Evolutionary conservation across 1,140 invertebrate genomes (phyloP), one percentile per base, ranked within the genome.

Genomic region (Tetraneura akinire): DNA sequence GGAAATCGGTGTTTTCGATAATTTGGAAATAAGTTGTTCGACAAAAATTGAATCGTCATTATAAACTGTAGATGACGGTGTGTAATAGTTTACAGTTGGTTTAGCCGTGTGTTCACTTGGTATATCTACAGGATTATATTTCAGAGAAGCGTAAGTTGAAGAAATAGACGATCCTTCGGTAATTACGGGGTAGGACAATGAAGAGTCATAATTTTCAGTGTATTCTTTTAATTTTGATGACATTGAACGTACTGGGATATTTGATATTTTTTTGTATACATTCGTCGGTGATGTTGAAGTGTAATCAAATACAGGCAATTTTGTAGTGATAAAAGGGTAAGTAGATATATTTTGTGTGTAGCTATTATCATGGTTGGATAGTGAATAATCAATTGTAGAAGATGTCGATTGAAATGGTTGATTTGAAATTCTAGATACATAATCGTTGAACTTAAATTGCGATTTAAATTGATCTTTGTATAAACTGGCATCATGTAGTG

Each of bases 401-500:
- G 74, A 45, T 9, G 74, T 62, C 3, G 71, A 57, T n/a, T n/a
- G 74, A 51, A 62, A 78, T 47, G 26, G 29, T 10, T 78, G 55
- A 62, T 14, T 47, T 1, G 74, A 45, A 45, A 60, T 4, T 3
- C 55, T 62, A 18, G 74, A 62, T 45, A 60, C 6, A 78, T 78
- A 78, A 78, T 78, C 74, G 3, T 78, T 55, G 10, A 62, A 78
- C 23, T 78, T 62, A 47, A 78, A 78, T 11, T 11, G 14, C 29
- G 74, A 11, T n/a, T 29, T 47, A 10, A 78, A 57, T 8, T 23
- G 42, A 10, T 57, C 53, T 45, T 62, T 42, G 21, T 78, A 47
- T n/a, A 78, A 60, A 3, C 55, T 60, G 1, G 53, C 42, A 18
- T 78, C 74, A 8, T 78, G 53, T 8, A 23, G 23, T 11, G 4